Percentiles rank a stretch among this genome's conserved stretches.
These are phyloP conservation scores for Heteractis magnifica DNA, from an alignment of 92 coral and sea anemone genomes.

Conservation along the genomic window DNA sequence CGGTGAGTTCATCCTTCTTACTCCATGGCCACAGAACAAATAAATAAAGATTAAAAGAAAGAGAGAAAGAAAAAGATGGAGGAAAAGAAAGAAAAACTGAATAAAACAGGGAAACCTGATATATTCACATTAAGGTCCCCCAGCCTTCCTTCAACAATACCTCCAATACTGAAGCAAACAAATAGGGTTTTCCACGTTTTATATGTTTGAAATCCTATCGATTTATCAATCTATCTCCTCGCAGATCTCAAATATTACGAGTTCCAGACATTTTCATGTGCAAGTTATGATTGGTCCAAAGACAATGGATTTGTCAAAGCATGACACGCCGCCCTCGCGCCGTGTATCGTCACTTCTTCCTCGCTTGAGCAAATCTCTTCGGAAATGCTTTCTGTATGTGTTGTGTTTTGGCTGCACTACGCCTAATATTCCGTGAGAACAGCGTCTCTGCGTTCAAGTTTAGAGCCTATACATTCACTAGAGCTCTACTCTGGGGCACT, in stretches of 20 bases:
- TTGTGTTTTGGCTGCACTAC: conserved; percentile 50
- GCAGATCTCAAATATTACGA: conserved; percentile 19
- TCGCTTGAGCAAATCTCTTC: conserved; percentile 62
- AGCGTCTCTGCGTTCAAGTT: background rate
- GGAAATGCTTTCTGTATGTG: conserved; percentile 61
- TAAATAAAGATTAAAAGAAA: no score
- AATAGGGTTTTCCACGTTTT: background rate
- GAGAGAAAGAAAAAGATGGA: no score
- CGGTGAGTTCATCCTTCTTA: no score
- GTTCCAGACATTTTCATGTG: conserved; percentile 39
- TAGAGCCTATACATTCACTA: background rate
- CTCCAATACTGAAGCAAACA: background rate
- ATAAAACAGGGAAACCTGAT: no score
- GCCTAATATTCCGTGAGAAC: conserved; percentile 30
- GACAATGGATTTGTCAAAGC: conserved; percentile 33
- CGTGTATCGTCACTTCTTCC: conserved; percentile 40
- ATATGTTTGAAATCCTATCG: background rate
- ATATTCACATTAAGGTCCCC: no score
- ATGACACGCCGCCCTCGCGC: conserved; percentile 50
- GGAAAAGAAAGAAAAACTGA: no score
- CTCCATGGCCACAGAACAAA: no score
- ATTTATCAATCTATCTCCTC: background rate
- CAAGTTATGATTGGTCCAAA: conserved; percentile 43
- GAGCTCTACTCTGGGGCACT: background rate
- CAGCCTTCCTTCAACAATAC: no score